Percentiles rank a stretch among this genome's conserved stretches.
phyloP scores from a whole-genome alignment of 2,797 vertebrate genomes.

The Petrocephalus sullivani region DNA sequence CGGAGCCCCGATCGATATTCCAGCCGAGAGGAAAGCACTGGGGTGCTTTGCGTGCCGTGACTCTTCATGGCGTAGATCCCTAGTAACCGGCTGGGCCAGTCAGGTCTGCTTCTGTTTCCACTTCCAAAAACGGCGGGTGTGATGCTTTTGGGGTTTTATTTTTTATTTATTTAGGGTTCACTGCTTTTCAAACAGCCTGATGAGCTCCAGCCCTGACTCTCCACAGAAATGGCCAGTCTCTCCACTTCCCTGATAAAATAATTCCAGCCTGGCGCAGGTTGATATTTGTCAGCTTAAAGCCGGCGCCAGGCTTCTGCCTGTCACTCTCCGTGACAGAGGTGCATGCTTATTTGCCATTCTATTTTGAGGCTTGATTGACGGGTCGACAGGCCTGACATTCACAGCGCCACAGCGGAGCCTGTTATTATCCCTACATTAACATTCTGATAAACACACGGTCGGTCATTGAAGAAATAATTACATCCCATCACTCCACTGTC shows the following conservation, averaged over 20 bases:
- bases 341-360: conserved; percentile 82
- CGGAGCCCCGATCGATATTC: conserved; percentile 46
- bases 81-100: conserved; percentile 16
- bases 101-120: not conserved
- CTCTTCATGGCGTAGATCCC: conserved; percentile 4
- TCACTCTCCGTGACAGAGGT: conserved; percentile 71
- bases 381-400: conserved; percentile 84
- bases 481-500: conserved; percentile 81
- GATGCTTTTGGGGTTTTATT: not conserved
- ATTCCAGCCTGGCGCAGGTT: conserved; percentile 48
- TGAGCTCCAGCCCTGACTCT: conserved; percentile 30
- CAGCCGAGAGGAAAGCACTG: conserved; percentile 35
- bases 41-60: conserved; percentile 30
- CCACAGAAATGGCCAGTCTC: conserved; percentile 41
- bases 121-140: not conserved
- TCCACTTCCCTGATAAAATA: conserved; percentile 50
- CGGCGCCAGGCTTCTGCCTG: conserved; percentile 60
- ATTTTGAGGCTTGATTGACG: conserved; percentile 89
- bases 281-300: conserved; percentile 69
- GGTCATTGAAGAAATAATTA: conserved; percentile 91
- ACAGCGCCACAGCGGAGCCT: conserved; percentile 76
- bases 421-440: conserved; percentile 99
- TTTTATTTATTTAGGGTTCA: conserved; percentile 10
- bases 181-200: conserved; percentile 16
- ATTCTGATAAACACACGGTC: conserved; percentile 96